These are phyloP conservation scores for Callyntrura sp. DNA, from an alignment of 2,888 invertebrate genomes.

Conservation along the genomic window DNA sequence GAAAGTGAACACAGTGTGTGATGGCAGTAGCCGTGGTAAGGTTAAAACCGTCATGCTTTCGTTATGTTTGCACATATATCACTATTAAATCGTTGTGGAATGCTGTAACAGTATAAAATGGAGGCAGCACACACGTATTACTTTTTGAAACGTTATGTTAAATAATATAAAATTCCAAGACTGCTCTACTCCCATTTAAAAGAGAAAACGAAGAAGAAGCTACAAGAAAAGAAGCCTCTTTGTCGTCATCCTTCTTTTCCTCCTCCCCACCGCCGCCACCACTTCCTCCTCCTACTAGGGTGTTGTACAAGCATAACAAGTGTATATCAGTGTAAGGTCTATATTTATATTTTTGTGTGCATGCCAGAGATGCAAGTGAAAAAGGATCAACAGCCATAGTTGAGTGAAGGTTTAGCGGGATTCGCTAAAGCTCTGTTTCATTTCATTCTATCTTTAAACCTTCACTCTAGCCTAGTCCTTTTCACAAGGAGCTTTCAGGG, in stretches of 20 bases:
- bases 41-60: slow-evolving; percentile 19
- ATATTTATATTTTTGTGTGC: background rate
- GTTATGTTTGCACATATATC: slow-evolving; percentile 74
- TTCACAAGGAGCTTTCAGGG: slow-evolving; percentile 63
- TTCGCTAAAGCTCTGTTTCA: slow-evolving; percentile 72
- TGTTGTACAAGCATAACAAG: background rate
- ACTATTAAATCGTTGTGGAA: slow-evolving; percentile 69
- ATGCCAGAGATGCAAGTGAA: slow-evolving; percentile 29
- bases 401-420: slow-evolving; percentile 73
- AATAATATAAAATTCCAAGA: slow-evolving; percentile 63
- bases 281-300: background rate
- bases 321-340: background rate
- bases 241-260: background rate
- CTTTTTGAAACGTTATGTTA: slow-evolving; percentile 57
- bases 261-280: background rate
- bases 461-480: slow-evolving; percentile 27
- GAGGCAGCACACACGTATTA: slow-evolving; percentile 34
- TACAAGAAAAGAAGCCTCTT: background rate
- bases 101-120: background rate
- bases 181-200: background rate
- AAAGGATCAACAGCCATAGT: slow-evolving; percentile 68
- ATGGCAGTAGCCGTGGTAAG: slow-evolving; percentile 3
- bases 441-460: slow-evolving; percentile 63
- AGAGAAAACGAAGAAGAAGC: background rate
- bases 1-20: background rate